A percentile compares a stretch with the other conserved stretches of the same genome.
Evolutionary conservation across 2,797 vertebrate species (phyloP).

Genomic region (Pseudocheirus occidentalis): DNA sequence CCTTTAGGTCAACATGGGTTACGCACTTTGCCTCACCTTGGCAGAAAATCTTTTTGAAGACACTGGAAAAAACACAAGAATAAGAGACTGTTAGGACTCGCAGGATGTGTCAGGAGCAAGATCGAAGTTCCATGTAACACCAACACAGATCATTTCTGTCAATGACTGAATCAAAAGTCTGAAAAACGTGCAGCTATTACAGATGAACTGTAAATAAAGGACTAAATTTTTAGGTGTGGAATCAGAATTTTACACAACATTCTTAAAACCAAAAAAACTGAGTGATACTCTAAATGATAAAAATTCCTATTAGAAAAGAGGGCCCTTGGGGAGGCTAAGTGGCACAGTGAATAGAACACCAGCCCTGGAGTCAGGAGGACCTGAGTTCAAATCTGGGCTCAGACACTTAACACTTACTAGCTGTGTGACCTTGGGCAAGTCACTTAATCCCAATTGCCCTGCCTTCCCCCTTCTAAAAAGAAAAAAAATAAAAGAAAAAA

Average conservation of each 20-base stretch:
- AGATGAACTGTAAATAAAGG: background rate
- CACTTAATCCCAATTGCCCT: no score
- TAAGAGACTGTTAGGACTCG: conserved; percentile 48
- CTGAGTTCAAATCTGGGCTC: no score
- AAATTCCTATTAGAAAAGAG: background rate
- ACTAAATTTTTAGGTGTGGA: background rate
- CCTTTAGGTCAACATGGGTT: conserved; percentile 36
- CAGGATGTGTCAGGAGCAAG: background rate
- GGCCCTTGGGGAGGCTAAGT: background rate
- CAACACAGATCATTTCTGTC: background rate
- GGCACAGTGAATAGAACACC: no score
- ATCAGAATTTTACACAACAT: background rate
- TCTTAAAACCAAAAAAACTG: background rate
- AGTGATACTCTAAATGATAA: background rate
- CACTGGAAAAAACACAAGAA: conserved; percentile 87
- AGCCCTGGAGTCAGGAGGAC: no score
- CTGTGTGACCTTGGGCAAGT: no score
- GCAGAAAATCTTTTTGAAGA: conserved; percentile 97
- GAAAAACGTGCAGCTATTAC: background rate
- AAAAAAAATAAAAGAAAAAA: background rate
- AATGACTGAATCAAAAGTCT: background rate
- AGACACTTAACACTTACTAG: no score
- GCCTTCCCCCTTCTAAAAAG: no score
- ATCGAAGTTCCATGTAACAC: background rate
- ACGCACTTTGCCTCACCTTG: conserved; percentile 88